Base-by-base conservation (phyloP, 1,140 invertebrate genomes). In the Heliconius nattereri region DNA sequence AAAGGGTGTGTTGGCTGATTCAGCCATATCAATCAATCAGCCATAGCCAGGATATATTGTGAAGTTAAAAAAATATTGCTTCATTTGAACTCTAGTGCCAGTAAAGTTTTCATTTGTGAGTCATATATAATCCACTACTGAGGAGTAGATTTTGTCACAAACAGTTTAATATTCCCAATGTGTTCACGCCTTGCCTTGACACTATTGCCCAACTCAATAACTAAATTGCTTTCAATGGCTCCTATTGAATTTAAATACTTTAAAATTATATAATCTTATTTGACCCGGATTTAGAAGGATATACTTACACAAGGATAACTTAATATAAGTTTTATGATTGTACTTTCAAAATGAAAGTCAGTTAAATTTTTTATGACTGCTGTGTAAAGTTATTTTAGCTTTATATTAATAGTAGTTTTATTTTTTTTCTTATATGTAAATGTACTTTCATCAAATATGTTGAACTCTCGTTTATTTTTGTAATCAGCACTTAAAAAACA, bases 81-180 rank as follows among this genome's bases (percentile, higher is more conserved):
- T 52, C 7, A 7, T 20, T 20, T 52, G 19, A 52, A 52, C 19
- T 20, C 19, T 7, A 7, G 16, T 52, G 40, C 3, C 40, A 45
- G 16, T 20, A 81, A 83, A 80, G 84, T 74, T 85, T 84, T 79
- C 60, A 77, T 57, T 74, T 40, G 78, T 86, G 81, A 90, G 82
- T 91, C 85, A 89, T 66, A 79, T 78, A 84, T 90, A 88, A 86
- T 84, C 79, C 84, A 89, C 89, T 89, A 86, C 84, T 79, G 81
- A 29, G 60, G 9, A 66, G 60, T 66, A 66, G 3, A 86, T 90
- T 88, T 89, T 81, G 82, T 77, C 37, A 79, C 85, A 81, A 87
- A 83, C 80, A 78, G 80, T 82, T 90, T 90, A 84, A 81, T 87
- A 91, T 91, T 87, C 87, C 78, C 82, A 75, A 78, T 76, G 54